phyloP scores from a whole-genome alignment of 2,113 vertebrate species.

The Sorex araneus region DNA sequence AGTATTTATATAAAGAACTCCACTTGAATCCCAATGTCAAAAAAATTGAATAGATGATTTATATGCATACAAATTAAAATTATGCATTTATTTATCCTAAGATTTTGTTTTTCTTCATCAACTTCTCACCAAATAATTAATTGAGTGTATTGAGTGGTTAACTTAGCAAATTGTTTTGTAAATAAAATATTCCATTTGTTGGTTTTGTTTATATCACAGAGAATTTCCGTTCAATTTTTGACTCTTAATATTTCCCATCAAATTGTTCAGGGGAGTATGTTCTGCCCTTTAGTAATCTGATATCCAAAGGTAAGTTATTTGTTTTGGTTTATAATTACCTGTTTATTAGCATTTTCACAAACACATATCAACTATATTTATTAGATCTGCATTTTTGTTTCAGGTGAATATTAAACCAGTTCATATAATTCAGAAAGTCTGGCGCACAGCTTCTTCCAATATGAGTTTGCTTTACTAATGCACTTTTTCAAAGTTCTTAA shows the following conservation, averaged over 20 bases:
- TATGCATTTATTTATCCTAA: too few species aligned
- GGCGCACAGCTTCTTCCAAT: slow-evolving; percentile 35
- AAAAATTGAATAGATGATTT: too few species aligned
- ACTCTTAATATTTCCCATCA: not conserved
- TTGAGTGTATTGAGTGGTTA: too few species aligned
- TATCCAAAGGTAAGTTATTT: not conserved
- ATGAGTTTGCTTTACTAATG: slow-evolving; percentile 44
- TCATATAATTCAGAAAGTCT: slow-evolving; percentile 41
- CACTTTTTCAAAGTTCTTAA: slow-evolving; percentile 30
- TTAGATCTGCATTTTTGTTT: slow-evolving; percentile 48
- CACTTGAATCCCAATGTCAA: too few species aligned
- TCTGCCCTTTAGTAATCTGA: slow-evolving; percentile 5
- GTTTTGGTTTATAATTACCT: not conserved
- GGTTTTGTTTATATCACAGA: not conserved
- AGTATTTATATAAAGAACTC: too few species aligned
- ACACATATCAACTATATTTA: slow-evolving; percentile 20
- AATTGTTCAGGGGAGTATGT: not conserved
- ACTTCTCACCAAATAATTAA: too few species aligned
- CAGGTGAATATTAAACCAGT: slow-evolving; percentile 37
- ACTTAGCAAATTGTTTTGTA: too few species aligned
- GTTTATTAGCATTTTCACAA: slow-evolving; percentile 32
- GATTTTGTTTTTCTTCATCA: too few species aligned
- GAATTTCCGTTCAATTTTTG: slow-evolving; percentile 19
- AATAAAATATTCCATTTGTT: not conserved
- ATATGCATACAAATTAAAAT: too few species aligned